These are phyloP conservation scores for Timema podura DNA, from an alignment of 2,888 invertebrate genomes.

Conservation along the genomic window DNA sequence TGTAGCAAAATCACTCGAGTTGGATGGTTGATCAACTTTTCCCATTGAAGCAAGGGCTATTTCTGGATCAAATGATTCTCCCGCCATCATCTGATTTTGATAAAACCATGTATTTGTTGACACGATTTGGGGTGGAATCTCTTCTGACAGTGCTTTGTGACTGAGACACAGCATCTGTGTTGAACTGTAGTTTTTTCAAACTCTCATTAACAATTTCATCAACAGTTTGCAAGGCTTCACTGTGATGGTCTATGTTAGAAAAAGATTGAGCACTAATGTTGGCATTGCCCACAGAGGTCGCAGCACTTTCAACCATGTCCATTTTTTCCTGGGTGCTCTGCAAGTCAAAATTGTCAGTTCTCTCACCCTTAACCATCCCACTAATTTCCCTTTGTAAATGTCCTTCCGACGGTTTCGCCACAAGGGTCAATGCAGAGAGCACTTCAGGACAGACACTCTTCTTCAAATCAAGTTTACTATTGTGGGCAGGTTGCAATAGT, in stretches of 20 bases:
- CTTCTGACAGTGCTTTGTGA: not conserved
- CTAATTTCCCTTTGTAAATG: not conserved
- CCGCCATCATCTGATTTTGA: not conserved
- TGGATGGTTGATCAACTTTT: conserved; percentile 13
- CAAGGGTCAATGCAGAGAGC: conserved; percentile 41
- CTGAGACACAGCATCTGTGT: not conserved
- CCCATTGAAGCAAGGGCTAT: conserved; percentile 24
- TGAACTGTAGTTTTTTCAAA: conserved; percentile 25
- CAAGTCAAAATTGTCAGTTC: conserved; percentile 1
- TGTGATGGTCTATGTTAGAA: conserved; percentile 19
- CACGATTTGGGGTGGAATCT: not conserved
- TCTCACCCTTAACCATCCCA: conserved; percentile 7
- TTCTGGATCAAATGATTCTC: conserved; percentile 25
- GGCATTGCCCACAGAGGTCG: not conserved
- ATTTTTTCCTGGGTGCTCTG: not conserved
- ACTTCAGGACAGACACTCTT: conserved; percentile 41
- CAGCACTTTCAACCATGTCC: conserved; percentile 7
- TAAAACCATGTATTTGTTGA: no score
- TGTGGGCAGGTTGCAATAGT: not conserved
- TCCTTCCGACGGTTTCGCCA: conserved; percentile 7
- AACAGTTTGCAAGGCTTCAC: conserved; percentile 23
- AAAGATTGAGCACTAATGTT: conserved; percentile 12
- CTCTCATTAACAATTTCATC: conserved; percentile 30
- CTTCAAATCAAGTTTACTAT: not conserved
- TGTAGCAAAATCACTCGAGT: no score